phyloP scores from a whole-genome alignment of 1,140 invertebrate species.

The Latrodectus geometricus region DNA sequence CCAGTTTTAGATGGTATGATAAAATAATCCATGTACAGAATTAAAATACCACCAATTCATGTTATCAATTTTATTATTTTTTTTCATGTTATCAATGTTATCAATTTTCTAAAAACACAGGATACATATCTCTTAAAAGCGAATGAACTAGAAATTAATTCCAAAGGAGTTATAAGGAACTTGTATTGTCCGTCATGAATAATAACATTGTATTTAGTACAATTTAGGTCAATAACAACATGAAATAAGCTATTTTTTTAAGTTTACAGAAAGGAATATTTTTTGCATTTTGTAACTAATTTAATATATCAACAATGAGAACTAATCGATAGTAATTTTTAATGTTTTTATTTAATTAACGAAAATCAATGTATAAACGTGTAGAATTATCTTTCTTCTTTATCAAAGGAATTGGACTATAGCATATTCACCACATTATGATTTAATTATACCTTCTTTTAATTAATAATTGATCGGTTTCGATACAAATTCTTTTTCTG shows the following conservation, averaged over 20 bases:
- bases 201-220: too few relatives aligned
- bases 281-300: not conserved
- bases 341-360: too few relatives aligned
- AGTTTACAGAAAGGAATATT: not conserved
- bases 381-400: too few relatives aligned
- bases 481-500: not conserved
- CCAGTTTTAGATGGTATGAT: too few relatives aligned
- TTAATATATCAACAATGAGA: not conserved
- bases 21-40: not conserved
- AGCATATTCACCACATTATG: not conserved
- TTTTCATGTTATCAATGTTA: not conserved
- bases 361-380: too few relatives aligned
- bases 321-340: not conserved
- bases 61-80: too few relatives aligned
- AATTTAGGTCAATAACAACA: not conserved
- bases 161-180: not conserved
- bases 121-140: not conserved
- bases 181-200: too few relatives aligned
- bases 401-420: too few relatives aligned
- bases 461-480: not conserved
- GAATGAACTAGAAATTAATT: not conserved
- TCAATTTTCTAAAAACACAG: not conserved
- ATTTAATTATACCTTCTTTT: not conserved
- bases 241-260: not conserved
- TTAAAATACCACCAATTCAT: constrained; percentile 6